Conservation (phyloP, 2,888 invertebrate genomes). For the Pherbina coryleti region DNA sequence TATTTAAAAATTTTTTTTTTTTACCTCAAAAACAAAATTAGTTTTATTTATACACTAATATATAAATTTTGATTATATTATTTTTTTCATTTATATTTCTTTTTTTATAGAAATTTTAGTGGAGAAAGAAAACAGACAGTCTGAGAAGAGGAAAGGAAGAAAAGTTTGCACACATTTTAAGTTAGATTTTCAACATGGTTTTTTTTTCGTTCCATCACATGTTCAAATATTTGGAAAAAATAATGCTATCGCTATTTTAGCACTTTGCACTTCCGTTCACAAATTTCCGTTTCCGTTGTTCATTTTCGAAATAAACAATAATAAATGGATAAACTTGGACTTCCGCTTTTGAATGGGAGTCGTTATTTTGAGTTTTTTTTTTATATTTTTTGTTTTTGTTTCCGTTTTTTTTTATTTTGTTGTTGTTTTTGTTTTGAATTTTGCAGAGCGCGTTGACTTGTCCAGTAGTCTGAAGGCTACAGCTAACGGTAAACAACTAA, state of each 20-base stretch:
- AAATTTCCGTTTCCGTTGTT: slow-evolving; percentile 29
- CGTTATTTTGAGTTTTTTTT: slow-evolving; percentile 4
- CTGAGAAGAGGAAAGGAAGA: not conserved
- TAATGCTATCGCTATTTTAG: slow-evolving; percentile 7
- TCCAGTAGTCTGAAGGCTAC: slow-evolving; percentile 50
- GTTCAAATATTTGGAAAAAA: no score
- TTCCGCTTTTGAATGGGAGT: slow-evolving; percentile 6
- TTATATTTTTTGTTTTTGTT: not conserved
- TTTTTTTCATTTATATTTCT: no score
- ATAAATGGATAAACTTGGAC: slow-evolving; percentile 12
- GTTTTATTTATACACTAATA: no score
- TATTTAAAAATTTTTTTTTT: no score
- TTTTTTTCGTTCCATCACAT: not conserved
- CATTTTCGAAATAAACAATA: slow-evolving; percentile 13
- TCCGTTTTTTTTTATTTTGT: not conserved
- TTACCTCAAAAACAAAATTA: no score
- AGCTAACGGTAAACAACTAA: slow-evolving; percentile 60
- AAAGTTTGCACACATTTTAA: not conserved
- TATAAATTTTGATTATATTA: no score
- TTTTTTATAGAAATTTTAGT: no score
- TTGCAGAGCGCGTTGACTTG: slow-evolving; percentile 14
- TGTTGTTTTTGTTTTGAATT: slow-evolving; percentile 10
- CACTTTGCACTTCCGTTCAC: slow-evolving; percentile 26
- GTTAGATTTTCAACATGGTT: slow-evolving; percentile 24
- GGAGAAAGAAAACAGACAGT: not conserved